Evolutionary conservation across 2,888 invertebrate genomes (phyloP).

Genomic region (Lamproptera curius): DNA sequence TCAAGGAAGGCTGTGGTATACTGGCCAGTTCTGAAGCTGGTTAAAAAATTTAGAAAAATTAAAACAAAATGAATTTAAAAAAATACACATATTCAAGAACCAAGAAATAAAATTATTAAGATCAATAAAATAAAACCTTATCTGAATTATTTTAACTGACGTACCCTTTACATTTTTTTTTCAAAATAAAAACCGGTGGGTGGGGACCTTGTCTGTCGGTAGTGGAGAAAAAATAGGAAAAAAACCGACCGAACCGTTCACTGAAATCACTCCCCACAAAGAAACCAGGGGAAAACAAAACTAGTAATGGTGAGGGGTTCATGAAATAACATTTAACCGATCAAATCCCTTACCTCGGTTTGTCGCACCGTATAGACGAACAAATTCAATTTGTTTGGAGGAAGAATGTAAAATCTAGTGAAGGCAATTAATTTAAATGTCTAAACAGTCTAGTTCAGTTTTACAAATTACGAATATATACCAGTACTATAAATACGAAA

Average conservation of each 20-base stretch:
- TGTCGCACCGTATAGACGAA: constrained; percentile 34
- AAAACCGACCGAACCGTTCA: constrained; percentile 41
- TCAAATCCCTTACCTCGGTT: constrained; percentile 35
- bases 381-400: constrained; percentile 43
- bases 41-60: too few species aligned
- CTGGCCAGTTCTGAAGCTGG: too few species aligned
- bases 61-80: too few species aligned
- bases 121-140: constrained; percentile 12
- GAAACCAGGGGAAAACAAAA: background rate
- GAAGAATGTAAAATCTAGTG: constrained; percentile 47
- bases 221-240: constrained; percentile 44
- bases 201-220: constrained; percentile 70
- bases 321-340: constrained; percentile 28
- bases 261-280: constrained; percentile 43
- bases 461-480: too few species aligned
- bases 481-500: too few species aligned
- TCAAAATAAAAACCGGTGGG: constrained; percentile 42
- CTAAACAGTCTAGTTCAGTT: constrained; percentile 39
- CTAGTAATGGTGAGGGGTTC: constrained; percentile 30
- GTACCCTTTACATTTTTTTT: constrained; percentile 35
- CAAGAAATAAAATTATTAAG: too few species aligned
- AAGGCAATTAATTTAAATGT: constrained; percentile 52
- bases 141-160: constrained; percentile 11
- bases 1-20: too few species aligned
- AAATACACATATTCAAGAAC: too few species aligned